These are phyloP conservation scores for Ceryle rudis DNA, from an alignment of 2,797 vertebrate genomes.

Conservation along the genomic window DNA sequence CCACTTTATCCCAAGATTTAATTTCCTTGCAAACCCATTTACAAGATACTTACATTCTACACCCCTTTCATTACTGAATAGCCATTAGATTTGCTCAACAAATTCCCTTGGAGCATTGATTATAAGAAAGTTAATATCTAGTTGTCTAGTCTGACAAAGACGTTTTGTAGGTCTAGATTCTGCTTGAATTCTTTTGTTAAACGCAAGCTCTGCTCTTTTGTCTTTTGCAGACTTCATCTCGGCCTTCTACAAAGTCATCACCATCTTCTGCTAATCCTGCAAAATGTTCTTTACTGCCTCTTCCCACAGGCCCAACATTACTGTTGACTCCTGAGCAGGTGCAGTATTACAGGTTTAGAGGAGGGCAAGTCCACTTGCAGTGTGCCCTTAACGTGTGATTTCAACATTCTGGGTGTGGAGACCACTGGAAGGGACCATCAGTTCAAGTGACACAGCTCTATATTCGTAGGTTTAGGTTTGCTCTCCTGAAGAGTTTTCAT, in stretches of 20 bases:
- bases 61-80: not conserved
- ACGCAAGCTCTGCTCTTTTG: not conserved
- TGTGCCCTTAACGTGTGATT: not conserved
- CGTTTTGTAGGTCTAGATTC: not conserved
- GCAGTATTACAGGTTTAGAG: not conserved
- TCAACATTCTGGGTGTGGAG: not conserved
- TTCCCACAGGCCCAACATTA: slow-evolving; percentile 43
- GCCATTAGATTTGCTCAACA: not conserved
- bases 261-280: slow-evolving; percentile 16
- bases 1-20: not conserved
- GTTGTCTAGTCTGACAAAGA: not conserved
- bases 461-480: not conserved
- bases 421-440: not conserved
- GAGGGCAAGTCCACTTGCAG: not conserved
- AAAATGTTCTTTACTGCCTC: slow-evolving; percentile 41
- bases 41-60: not conserved
- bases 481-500: not conserved
- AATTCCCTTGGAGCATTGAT: not conserved
- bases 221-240: slow-evolving; percentile 20
- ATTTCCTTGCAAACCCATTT: not conserved
- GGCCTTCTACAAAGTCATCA: not conserved
- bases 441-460: not conserved
- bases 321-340: slow-evolving; percentile 81
- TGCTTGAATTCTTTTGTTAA: not conserved
- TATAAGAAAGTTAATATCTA: not conserved